Evolutionary conservation across 2,797 vertebrate genomes (phyloP).

Genomic region (Protosalanx chinensis): DNA sequence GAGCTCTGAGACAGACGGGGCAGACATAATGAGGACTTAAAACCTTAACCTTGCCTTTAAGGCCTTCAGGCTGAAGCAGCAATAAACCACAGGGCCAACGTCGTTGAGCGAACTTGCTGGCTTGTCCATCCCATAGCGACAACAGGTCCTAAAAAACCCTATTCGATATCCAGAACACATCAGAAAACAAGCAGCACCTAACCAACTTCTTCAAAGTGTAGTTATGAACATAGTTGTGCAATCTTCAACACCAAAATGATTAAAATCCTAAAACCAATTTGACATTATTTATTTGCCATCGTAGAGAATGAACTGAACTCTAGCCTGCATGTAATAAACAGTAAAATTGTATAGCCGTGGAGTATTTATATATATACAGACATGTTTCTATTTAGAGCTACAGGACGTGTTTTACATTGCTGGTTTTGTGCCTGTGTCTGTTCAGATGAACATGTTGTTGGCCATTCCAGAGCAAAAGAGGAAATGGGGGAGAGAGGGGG

Average conservation of each 20-base stretch:
- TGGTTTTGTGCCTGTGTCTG: background rate
- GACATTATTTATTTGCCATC: background rate
- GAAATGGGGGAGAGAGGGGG: too few relatives aligned
- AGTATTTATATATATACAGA: background rate
- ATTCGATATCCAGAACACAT: background rate
- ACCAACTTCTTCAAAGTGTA: background rate
- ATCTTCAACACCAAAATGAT: too few relatives aligned
- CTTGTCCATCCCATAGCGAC: background rate
- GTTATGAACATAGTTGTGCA: background rate
- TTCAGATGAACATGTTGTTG: background rate
- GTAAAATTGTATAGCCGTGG: slow-evolving; percentile 17
- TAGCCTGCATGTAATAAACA: background rate
- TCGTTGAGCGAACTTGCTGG: background rate
- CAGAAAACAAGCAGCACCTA: slow-evolving; percentile 40
- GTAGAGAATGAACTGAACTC: background rate
- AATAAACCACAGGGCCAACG: slow-evolving; percentile 39
- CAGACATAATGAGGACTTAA: slow-evolving; percentile 74
- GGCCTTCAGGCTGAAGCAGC: slow-evolving; percentile 66
- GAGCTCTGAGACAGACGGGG: slow-evolving; percentile 63
- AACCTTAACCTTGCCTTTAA: slow-evolving; percentile 73
- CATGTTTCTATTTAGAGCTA: background rate
- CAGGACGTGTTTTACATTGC: background rate
- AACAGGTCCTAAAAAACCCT: background rate
- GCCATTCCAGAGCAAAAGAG: background rate
- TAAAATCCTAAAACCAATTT: too few relatives aligned